Conservation (phyloP, 2,113 vertebrate genomes). For the Carollia perspicillata region DNA sequence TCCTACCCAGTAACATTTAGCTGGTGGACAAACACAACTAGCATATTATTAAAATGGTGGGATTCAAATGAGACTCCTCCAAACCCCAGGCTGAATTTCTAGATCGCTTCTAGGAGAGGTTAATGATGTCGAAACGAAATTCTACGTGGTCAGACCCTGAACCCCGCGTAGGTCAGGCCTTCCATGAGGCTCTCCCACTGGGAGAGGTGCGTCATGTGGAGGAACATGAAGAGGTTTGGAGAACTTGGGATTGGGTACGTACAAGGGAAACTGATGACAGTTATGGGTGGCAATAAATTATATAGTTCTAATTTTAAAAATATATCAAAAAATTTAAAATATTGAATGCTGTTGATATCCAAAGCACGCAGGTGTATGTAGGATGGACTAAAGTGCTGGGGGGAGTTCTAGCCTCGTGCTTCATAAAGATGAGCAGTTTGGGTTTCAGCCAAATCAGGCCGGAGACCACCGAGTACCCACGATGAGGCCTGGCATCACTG, state of each 20-base stretch:
- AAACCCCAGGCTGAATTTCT: not conserved
- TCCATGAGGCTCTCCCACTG: not conserved
- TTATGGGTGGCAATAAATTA: not conserved
- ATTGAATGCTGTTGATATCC: not conserved
- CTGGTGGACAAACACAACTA: not conserved
- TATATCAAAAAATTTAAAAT: not conserved
- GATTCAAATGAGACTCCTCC: not conserved
- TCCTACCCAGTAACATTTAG: not conserved
- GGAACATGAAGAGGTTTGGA: not conserved
- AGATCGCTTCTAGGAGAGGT: not conserved
- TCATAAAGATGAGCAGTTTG: not conserved
- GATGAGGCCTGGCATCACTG: not conserved
- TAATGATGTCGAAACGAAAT: not conserved
- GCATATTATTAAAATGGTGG: not conserved
- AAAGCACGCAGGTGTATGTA: not conserved
- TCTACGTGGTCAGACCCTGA: not conserved
- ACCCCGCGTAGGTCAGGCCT: not conserved
- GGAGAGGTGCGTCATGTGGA: not conserved
- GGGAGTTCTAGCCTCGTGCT: not conserved
- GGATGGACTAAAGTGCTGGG: not conserved
- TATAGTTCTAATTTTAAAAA: not conserved
- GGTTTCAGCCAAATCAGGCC: not conserved
- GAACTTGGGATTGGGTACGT: not conserved
- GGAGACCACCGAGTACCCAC: not conserved
- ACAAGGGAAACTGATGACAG: not conserved